Percentiles rank a stretch among this genome's conserved stretches.
Conservation (phyloP, 2,888 invertebrate species). For the Creontiades dilutus region DNA sequence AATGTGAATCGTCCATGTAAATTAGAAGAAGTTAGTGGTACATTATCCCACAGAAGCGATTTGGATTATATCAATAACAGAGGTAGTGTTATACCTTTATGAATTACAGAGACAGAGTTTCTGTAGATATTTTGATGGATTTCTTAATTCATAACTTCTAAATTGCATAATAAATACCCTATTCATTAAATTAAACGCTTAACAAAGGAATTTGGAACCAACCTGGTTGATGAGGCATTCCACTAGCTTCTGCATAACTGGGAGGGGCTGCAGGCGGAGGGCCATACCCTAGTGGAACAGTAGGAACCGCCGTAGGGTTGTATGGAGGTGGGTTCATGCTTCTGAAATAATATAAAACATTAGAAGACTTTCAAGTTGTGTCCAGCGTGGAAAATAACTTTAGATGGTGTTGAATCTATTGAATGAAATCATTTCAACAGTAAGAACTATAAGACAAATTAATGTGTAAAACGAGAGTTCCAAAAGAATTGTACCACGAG, state of each 20-base stretch:
- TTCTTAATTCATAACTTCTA: too few species aligned
- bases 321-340: constrained; percentile 56
- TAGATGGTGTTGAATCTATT: background rate
- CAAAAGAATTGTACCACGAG: too few species aligned
- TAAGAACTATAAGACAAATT: background rate
- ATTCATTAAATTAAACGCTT: too few species aligned
- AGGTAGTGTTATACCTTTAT: too few species aligned
- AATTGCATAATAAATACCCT: too few species aligned
- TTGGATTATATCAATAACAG: too few species aligned
- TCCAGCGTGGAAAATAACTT: background rate
- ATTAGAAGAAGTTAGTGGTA: too few species aligned
- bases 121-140: too few species aligned
- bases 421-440: background rate
- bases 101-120: too few species aligned
- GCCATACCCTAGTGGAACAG: constrained; percentile 58
- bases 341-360: background rate
- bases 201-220: background rate
- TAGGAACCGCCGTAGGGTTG: constrained; percentile 41
- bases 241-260: constrained; percentile 71
- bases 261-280: constrained; percentile 72
- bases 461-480: background rate
- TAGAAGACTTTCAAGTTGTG: background rate
- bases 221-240: constrained; percentile 66
- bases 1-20: too few species aligned
- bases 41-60: too few species aligned